A percentile compares a stretch with the other conserved stretches of the same genome.
Conservation (phyloP, 2,888 invertebrate species). For the Ophion ventricosus region DNA sequence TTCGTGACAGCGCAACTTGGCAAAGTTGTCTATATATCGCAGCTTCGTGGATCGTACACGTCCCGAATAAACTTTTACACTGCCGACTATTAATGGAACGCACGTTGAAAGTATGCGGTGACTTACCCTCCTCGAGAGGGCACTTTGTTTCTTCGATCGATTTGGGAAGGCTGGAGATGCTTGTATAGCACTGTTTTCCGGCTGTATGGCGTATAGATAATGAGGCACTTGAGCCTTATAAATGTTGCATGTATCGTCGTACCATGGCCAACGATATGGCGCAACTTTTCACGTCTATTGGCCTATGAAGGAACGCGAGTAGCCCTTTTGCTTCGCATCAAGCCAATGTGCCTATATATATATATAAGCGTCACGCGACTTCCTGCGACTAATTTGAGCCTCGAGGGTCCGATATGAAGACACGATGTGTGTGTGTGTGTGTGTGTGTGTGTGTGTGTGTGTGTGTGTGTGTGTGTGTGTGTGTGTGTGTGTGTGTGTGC, state of each 20-base stretch:
- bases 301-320: neutral
- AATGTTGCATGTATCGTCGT: constrained; percentile 6
- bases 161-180: constrained; percentile 22
- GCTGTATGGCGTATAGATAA: neutral
- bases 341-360: neutral
- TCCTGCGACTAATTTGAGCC: constrained; percentile 56
- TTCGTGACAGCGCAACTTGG: constrained; percentile 14
- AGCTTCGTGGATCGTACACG: constrained; percentile 17
- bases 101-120: constrained; percentile 49
- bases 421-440: neutral
- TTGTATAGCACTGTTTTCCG: constrained; percentile 25
- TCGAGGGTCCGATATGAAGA: constrained; percentile 29
- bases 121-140: constrained; percentile 34
- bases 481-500: neutral
- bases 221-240: neutral
- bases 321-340: constrained; percentile 1
- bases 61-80: constrained; percentile 19
- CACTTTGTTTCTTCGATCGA: constrained; percentile 49
- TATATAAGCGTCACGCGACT: constrained; percentile 53
- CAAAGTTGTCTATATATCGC: constrained; percentile 3
- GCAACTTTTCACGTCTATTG: neutral
- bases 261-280: neutral
- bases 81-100: constrained; percentile 48
- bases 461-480: neutral
- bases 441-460: neutral